Evolutionary conservation across 2,888 invertebrate genomes (phyloP), one percentile per base, ranked within the genome.

Genomic region (Eupithecia vulgata): DNA sequence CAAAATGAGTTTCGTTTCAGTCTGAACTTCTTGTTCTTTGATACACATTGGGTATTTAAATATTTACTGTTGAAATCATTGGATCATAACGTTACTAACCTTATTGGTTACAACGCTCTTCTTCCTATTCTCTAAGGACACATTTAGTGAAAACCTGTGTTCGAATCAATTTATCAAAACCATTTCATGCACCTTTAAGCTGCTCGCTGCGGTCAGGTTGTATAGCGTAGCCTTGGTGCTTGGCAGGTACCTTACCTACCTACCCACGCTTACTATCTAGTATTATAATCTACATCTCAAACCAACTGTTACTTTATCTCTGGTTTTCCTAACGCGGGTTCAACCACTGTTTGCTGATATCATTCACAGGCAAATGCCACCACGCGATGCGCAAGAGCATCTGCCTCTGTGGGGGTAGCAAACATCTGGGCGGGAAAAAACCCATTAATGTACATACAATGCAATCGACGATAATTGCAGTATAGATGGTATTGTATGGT

Each of bases 361-460:
- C 91, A 94, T 94, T 94, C 87, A 93, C 94, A 92, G 89, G 88
- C 91, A 93, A 92, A 93, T 86, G 87, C 90, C 83, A 90, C 84
- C 87, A 82, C 81, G 84, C 81, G 70, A 65, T 81, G 88, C 88
- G 89, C 62, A 12, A 1, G 35, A 17, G 62, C 93, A 92, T 94
- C 94, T 93, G 93, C 85, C 84, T 84, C 83, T 68, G 67, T 72
- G 72, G 68, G 57, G 57, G 57, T 57, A 57, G 90, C 90, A 88
- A 89, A 89, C 92, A 93, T 90, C 91, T 93, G 92, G 85, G 82
- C 77, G 76, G 81, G 83, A 84, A 88, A 89, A 89, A 88, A 87
- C 81, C 81, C 87, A 83, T 84, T 84, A 81, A 81, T 79, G 15
- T 15, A 21, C 52, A 52, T 10, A 52, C 64, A 77, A 70, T 81